phyloP scores from a whole-genome alignment of 2,888 invertebrate species.

The Patella caerulea region DNA sequence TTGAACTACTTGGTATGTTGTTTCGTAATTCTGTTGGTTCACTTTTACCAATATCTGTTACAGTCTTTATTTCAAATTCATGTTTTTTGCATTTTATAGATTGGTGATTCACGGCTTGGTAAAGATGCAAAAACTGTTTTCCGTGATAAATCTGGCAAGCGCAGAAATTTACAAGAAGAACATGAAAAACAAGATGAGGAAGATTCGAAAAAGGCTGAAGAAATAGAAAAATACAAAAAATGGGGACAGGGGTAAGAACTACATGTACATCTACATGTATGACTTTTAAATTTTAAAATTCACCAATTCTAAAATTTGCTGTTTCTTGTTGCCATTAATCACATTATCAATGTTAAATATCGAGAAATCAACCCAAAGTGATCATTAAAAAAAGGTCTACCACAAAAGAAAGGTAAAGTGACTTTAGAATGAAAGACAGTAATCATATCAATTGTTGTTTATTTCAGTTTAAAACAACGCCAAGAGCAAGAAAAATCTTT shows the following conservation, averaged over 20 bases:
- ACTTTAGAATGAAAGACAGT: too few species aligned
- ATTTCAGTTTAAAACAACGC: constrained; percentile 76
- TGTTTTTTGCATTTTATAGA: constrained; percentile 68
- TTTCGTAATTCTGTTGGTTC: too few species aligned
- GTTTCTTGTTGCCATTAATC: background rate
- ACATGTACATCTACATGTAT: background rate
- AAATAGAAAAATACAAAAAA: constrained; percentile 59
- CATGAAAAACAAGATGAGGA: constrained; percentile 79
- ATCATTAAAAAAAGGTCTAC: too few species aligned
- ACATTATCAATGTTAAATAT: too few species aligned
- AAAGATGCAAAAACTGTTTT: constrained; percentile 80
- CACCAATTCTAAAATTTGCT: background rate
- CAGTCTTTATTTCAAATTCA: too few species aligned
- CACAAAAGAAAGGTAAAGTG: too few species aligned
- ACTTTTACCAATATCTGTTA: too few species aligned
- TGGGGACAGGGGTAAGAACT: constrained; percentile 68
- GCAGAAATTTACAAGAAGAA: constrained; percentile 81
- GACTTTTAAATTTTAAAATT: background rate
- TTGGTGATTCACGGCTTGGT: constrained; percentile 82
- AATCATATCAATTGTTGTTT: background rate
- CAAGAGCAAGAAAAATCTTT: constrained; percentile 81
- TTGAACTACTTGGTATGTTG: too few species aligned
- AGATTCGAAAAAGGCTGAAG: constrained; percentile 74
- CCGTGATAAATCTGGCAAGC: constrained; percentile 79
- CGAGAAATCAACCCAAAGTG: background rate